Evolutionary conservation across 2,888 invertebrate species (phyloP), one percentile per base, ranked within the genome.

Genomic region (Drosophila vallismaia): DNA sequence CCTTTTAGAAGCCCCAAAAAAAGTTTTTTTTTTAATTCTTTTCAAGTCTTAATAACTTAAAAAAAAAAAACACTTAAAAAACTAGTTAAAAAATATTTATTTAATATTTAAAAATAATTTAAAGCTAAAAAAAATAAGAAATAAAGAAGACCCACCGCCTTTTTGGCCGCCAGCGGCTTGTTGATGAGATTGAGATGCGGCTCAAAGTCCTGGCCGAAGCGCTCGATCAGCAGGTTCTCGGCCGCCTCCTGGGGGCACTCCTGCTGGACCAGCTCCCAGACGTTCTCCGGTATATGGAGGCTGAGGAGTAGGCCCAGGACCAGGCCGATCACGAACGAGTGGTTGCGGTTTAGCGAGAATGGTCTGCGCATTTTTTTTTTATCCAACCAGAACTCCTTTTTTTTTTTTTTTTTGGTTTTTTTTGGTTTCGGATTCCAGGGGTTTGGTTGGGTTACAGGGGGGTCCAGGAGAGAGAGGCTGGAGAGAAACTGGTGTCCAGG

Each of bases 151-250:
- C 90, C 89, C 88, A 91, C 91, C 88, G 89, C 89, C 84, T 92
- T 92, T 76, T 92, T 92, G 8, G 92, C 92, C 57, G 90, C 89
- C 74, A 92, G 84, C 67, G 92, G 92, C 84, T 92, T 92, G 59
- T 92, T 92, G 52, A 91, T 89, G 60, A 92, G 86, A 85, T 92
- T 92, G 66, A 92, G 83, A 77, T 91, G 92, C 52, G 92, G 92
- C 77, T 92, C 91, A 76, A 92, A 92, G 62, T 91, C 91, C 76
- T 91, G 91, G 28, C 91, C 91, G 52, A 89, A 92, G 82, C 90
- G 91, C 71, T 90, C 90, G 73, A 90, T 89, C n/a, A 90, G 79
- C 74, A 89, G 87, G 76, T 90, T 90, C 75, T 91, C 91, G 67
- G 89, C 92, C 50, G 79, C 88, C 74, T 90, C 89, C 68, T 90